Evolutionary conservation across 1,140 invertebrate genomes (phyloP), one percentile per base, ranked within the genome.

Genomic region (Dufourea novaeangliae): DNA sequence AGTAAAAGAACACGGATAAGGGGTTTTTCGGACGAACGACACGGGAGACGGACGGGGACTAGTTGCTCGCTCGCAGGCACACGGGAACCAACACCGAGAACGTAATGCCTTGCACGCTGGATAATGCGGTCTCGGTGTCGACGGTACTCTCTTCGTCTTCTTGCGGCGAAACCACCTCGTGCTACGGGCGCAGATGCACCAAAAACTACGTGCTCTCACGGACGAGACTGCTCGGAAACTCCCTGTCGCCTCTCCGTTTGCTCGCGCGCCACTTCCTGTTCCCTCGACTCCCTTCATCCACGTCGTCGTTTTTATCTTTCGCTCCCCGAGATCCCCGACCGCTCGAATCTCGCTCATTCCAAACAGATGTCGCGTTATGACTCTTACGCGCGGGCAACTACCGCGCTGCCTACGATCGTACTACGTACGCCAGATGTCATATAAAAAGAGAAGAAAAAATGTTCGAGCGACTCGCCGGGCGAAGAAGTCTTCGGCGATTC

Each of bases 341-440:
- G 22, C 64, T 39, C 56, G 54, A 61, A 74, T 68, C 75, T 72
- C 78, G 72, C 68, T 77, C 79, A 46, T 76, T 70, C 41, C 54
- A 69, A 69, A 70, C 87, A 88, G 87, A 88, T 88, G 87, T 87
- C 85, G 80, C 85, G 83, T 86, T 88, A 88, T 66, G 87, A 88
- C 75, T 85, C 80, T 84, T 29, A 66, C 59, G 74, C 59, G 74
- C 64, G 72, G 74, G 27, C 82, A 71, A 71, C 82, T 44, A 80
- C 67, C 20, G n/a, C n/a, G n/a, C n/a, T n/a, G 22, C 50, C 85
- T 73, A 81, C 63, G 50, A 67, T 62, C 71, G 52, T 29, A n/a
- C 20, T n/a, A 17, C 46, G 68, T 83, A 61, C 79, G 79, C 82
- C 86, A 87, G 86, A 87, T 87, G 87, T 83, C 80, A 68, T 66